Evolutionary conservation across 2,888 invertebrate genomes (phyloP).

Genomic region (Pegoplata infirma): DNA sequence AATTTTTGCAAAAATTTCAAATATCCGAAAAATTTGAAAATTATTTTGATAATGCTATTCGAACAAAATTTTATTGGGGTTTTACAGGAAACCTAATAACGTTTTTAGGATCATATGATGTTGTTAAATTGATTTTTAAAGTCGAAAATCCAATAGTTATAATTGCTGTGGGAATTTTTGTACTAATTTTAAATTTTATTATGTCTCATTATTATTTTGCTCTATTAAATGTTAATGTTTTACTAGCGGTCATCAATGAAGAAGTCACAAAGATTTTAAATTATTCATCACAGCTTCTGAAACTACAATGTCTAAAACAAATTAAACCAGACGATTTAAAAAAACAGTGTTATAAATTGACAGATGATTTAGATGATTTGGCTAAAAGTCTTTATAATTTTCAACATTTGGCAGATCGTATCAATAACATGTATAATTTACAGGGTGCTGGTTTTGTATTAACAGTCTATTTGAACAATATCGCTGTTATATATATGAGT

Average conservation of each 20-base stretch:
- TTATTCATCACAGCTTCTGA: background rate
- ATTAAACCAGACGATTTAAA: background rate
- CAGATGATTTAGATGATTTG: constrained; percentile 25
- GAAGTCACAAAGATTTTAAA: background rate
- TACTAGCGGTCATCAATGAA: background rate
- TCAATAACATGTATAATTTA: constrained; percentile 18
- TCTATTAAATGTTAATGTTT: background rate
- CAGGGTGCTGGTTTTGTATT: constrained; percentile 22
- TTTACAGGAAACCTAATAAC: background rate
- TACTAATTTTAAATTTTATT: background rate
- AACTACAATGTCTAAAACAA: background rate
- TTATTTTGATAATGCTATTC: background rate
- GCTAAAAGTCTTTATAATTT: background rate
- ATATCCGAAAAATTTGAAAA: background rate
- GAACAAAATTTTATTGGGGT: background rate
- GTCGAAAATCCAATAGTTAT: background rate
- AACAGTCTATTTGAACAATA: constrained; percentile 12
- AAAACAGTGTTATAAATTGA: background rate
- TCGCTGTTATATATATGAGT: background rate
- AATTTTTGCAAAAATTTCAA: constrained; percentile 1
- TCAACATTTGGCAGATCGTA: background rate
- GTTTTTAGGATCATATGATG: background rate
- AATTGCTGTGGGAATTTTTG: background rate
- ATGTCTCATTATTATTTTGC: constrained; percentile 18
- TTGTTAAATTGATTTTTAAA: background rate